Conservation (phyloP, 2,113 vertebrate species). For the Ctenodactylus gundi region DNA sequence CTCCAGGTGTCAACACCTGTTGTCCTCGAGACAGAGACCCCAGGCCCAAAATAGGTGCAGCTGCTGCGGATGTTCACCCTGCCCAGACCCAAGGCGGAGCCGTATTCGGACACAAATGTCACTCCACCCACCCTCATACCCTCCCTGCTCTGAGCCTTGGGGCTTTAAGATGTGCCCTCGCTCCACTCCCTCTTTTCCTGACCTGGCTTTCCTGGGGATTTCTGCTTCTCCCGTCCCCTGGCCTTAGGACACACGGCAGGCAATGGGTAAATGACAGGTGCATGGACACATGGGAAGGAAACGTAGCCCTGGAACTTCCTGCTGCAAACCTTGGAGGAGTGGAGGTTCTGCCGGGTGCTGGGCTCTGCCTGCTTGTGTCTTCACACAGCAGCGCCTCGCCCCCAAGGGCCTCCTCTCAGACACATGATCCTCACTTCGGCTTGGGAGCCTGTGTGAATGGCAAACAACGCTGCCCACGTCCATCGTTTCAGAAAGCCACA, state of each 20-base stretch:
- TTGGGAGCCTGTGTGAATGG: neutral
- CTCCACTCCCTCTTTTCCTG: neutral
- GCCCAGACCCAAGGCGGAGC: neutral
- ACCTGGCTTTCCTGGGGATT: neutral
- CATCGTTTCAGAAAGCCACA: neutral
- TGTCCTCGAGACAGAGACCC: neutral
- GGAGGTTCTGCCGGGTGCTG: neutral
- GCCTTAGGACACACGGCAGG: neutral
- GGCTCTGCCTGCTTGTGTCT: accelerated
- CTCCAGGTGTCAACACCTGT: constrained; percentile 10
- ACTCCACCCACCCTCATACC: neutral
- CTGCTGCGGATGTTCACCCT: neutral
- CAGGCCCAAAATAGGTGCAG: constrained; percentile 54
- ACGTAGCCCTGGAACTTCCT: neutral
- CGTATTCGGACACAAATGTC: neutral
- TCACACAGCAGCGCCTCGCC: neutral
- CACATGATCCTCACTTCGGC: neutral
- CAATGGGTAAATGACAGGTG: neutral
- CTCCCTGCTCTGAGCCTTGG: neutral
- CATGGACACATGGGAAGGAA: neutral
- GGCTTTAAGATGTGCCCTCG: neutral
- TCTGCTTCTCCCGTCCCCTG: neutral
- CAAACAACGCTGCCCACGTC: neutral
- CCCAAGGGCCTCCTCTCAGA: neutral
- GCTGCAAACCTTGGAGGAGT: accelerated